phyloP scores from a whole-genome alignment of 2,797 vertebrate genomes.

The Rhinatrema bivittatum region DNA sequence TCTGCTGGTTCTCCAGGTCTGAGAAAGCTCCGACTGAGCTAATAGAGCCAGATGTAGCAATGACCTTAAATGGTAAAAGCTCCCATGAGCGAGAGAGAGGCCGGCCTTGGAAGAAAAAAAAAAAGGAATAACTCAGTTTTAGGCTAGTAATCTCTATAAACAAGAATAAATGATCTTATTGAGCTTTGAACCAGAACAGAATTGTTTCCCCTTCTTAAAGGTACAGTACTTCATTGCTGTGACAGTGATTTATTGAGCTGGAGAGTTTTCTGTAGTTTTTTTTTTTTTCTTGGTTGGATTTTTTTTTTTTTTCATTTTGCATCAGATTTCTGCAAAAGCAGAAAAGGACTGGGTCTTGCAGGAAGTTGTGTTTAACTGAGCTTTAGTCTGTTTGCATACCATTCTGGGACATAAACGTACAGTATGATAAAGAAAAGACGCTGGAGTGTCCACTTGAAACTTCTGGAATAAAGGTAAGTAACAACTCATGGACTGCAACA shows the following conservation, averaged over 20 bases:
- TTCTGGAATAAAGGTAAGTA: background rate
- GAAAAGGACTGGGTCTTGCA: constrained; percentile 15
- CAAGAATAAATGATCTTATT: constrained; percentile 65
- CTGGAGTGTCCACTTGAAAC: background rate
- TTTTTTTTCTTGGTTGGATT: constrained; percentile 7
- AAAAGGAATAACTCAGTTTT: constrained; percentile 72
- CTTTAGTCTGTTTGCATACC: background rate
- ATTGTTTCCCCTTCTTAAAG: constrained; percentile 62
- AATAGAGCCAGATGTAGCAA: constrained; percentile 82
- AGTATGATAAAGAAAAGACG: constrained; percentile 12
- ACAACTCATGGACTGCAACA: too few relatives aligned
- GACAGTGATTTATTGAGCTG: constrained; percentile 7
- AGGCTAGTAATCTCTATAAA: constrained; percentile 64
- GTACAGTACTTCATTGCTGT: constrained; percentile 59
- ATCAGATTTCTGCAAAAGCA: constrained; percentile 13
- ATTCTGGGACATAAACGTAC: constrained; percentile 5
- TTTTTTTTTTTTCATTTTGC: constrained; percentile 8
- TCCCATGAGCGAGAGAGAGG: constrained; percentile 94
- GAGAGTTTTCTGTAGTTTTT: constrained; percentile 11
- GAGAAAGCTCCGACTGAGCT: constrained; percentile 54
- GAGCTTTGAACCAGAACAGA: constrained; percentile 41
- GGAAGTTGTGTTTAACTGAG: constrained; percentile 2
- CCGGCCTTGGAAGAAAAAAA: constrained; percentile 74
- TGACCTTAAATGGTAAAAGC: constrained; percentile 99
- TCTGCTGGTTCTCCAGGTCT: constrained; percentile 35